phyloP scores from a whole-genome alignment of 2,888 invertebrate genomes.

The Sarcophaga carnaria region DNA sequence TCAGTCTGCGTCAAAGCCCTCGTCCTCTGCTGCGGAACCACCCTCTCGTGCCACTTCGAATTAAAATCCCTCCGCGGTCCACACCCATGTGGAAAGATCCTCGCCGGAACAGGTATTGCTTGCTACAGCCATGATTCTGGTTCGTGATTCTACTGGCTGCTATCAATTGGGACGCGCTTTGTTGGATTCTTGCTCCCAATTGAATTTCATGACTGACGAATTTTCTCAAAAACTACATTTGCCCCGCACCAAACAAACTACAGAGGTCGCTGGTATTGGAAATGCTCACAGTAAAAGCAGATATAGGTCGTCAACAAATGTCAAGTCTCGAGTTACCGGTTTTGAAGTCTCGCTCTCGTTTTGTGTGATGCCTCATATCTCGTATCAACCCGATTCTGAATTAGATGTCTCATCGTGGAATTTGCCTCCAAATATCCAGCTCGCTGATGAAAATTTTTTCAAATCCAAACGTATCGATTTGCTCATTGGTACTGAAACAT shows the following conservation, averaged over 20 bases:
- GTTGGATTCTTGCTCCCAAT: slow-evolving; percentile 60
- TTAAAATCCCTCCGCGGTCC: slow-evolving; percentile 19
- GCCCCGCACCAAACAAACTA: slow-evolving; percentile 30
- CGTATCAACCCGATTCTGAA: slow-evolving; percentile 67
- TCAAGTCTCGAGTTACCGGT: slow-evolving; percentile 56
- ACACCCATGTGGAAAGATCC: slow-evolving; percentile 50
- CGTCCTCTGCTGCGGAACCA: slow-evolving; percentile 21
- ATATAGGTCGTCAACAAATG: slow-evolving; percentile 49
- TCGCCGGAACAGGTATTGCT: slow-evolving; percentile 52
- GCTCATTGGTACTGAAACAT: slow-evolving; percentile 66
- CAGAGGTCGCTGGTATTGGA: slow-evolving; percentile 59
- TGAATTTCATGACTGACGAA: slow-evolving; percentile 50
- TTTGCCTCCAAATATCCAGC: slow-evolving; percentile 56
- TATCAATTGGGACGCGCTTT: slow-evolving; percentile 59
- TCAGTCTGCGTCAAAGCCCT: not conserved
- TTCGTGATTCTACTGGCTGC: slow-evolving; percentile 45
- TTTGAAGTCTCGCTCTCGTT: slow-evolving; percentile 59
- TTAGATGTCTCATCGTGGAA: slow-evolving; percentile 65
- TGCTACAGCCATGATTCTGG: slow-evolving; percentile 65
- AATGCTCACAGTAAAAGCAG: slow-evolving; percentile 44
- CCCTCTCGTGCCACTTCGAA: slow-evolving; percentile 7
- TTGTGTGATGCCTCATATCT: slow-evolving; percentile 64
- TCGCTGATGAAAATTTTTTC: slow-evolving; percentile 66
- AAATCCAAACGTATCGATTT: slow-evolving; percentile 64
- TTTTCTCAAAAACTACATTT: slow-evolving; percentile 40